These are phyloP conservation scores for Theonella swinhoei DNA, from an alignment of 37 sponge, comb jelly and placozoan genomes.

Conservation along the genomic window DNA sequence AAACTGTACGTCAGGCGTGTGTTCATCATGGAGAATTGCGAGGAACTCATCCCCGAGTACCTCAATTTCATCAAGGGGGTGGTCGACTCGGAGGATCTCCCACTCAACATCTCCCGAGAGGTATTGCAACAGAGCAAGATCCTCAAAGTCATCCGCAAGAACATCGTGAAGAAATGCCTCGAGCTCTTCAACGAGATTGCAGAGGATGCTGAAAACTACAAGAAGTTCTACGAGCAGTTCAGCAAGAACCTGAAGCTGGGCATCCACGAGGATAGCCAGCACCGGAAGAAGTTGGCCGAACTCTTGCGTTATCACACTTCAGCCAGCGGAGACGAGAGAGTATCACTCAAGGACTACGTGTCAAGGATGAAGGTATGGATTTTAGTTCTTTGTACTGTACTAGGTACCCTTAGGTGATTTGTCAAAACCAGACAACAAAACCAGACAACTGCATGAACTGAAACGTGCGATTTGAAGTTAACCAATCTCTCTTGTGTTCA, in stretches of 20 bases:
- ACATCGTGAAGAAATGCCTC: conserved; percentile 98
- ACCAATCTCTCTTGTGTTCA: background rate
- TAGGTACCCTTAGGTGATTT: background rate
- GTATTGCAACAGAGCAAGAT: conserved; percentile 99
- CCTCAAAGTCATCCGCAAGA: conserved; percentile 98
- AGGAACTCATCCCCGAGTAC: conserved; percentile 98
- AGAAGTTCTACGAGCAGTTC: conserved; percentile 99
- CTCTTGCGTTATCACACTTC: conserved; percentile 97
- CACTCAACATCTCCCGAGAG: conserved; percentile 99
- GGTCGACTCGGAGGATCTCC: conserved; percentile 97
- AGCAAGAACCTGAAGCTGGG: conserved; percentile 98
- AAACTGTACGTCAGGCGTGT: conserved; percentile 98
- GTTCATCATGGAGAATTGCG: conserved; percentile 99
- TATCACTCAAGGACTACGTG: conserved; percentile 97
- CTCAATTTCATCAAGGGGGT: conserved; percentile 98
- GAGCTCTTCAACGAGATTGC: conserved; percentile 90
- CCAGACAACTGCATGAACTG: too few species aligned
- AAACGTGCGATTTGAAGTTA: too few species aligned
- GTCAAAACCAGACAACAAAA: too few species aligned
- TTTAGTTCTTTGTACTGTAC: background rate
- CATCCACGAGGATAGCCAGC: conserved; percentile 98
- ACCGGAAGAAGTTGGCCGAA: conserved; percentile 96
- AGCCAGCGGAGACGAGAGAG: conserved; percentile 88
- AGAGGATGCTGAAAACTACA: conserved; percentile 95
- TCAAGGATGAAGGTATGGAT: conserved; percentile 89